Conservation (phyloP, 1,140 invertebrate genomes). For the Drosophila burlai region DNA sequence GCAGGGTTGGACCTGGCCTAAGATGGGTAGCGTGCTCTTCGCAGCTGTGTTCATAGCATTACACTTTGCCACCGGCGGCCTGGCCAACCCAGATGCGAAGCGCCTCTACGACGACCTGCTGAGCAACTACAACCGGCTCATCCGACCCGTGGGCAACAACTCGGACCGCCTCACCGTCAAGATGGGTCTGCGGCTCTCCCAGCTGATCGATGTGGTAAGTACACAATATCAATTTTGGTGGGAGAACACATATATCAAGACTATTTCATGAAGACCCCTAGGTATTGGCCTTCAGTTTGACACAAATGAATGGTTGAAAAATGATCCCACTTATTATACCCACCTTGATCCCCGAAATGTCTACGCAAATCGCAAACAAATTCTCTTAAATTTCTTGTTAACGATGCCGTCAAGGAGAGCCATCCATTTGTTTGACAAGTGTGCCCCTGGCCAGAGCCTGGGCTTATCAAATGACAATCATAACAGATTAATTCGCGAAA, state of each 20-base stretch:
- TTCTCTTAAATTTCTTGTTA: conserved; percentile 40
- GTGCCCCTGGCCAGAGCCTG: conserved; percentile 7
- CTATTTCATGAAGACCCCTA: background rate
- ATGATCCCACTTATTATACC: background rate
- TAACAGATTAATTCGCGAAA: conserved; percentile 77
- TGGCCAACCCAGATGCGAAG: conserved; percentile 95
- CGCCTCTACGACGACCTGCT: conserved; percentile 97
- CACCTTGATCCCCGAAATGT: conserved; percentile 24
- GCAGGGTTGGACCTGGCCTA: conserved; percentile 93
- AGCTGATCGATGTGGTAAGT: conserved; percentile 99
- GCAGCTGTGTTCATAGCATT: conserved; percentile 90
- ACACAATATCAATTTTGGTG: conserved; percentile 2
- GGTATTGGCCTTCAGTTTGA: background rate
- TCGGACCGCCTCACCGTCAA: conserved; percentile 98
- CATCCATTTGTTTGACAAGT: conserved; percentile 58
- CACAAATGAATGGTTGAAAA: conserved; percentile 21
- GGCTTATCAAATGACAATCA: conserved; percentile 77
- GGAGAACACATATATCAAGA: background rate
- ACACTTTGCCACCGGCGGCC: conserved; percentile 88
- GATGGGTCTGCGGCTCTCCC: conserved; percentile 97
- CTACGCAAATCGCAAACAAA: conserved; percentile 21
- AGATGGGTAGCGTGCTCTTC: conserved; percentile 91
- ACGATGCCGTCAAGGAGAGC: conserved; percentile 44
- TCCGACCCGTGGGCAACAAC: conserved; percentile 98
- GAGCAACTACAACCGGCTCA: conserved; percentile 98